Conservation (phyloP, 2,113 vertebrate species). For the Arizona elegans region DNA sequence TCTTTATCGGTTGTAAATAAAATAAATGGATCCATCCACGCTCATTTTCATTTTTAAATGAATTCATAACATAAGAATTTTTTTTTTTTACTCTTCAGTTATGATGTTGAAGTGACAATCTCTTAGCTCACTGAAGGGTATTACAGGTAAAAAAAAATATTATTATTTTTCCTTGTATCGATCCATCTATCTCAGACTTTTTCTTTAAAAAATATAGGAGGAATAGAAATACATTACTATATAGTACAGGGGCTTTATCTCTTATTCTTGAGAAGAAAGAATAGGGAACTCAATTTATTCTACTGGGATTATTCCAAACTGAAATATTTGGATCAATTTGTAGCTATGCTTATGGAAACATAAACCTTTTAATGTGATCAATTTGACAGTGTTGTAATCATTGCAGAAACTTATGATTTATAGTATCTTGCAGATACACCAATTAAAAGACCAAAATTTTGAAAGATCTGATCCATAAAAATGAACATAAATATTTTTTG, state of each 20-base stretch:
- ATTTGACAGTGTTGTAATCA: background rate
- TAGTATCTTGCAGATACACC: background rate
- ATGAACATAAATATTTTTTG: background rate
- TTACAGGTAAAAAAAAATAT: background rate
- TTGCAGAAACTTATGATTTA: background rate
- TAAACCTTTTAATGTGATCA: background rate
- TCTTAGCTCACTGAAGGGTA: background rate
- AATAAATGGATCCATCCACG: background rate
- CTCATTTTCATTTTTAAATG: background rate
- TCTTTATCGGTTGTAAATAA: background rate
- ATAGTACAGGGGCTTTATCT: background rate
- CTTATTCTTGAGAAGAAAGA: background rate
- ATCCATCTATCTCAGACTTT: background rate
- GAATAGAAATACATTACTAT: background rate
- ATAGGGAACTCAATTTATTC: background rate
- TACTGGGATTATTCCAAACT: background rate
- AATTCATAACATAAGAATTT: background rate
- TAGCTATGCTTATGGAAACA: background rate
- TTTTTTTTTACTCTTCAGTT: background rate
- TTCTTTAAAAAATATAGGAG: background rate
- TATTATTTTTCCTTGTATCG: background rate
- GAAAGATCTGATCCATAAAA: background rate
- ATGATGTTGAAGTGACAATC: background rate
- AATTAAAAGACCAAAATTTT: background rate
- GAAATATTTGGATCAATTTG: background rate